Conservation (phyloP, 2,113 vertebrate species). For the Embiotoca jacksoni region DNA sequence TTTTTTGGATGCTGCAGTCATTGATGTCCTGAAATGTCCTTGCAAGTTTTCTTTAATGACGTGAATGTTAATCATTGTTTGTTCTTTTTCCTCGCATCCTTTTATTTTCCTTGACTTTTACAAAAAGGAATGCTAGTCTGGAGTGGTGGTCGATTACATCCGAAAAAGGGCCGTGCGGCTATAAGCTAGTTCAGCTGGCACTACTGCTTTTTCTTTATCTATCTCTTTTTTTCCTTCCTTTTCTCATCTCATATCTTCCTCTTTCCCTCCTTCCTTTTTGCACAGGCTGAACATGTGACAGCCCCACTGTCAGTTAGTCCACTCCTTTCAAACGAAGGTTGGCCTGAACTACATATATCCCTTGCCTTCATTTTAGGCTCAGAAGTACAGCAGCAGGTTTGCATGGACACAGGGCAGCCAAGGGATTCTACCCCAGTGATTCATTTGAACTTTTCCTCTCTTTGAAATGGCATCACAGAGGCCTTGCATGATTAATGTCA, state of each 20-base stretch:
- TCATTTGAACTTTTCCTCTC: slow-evolving; percentile 73
- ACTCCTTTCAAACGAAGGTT: slow-evolving; percentile 42
- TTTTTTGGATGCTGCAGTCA: slow-evolving; percentile 1
- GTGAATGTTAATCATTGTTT: slow-evolving; percentile 17
- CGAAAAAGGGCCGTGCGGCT: background rate
- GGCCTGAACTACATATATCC: slow-evolving; percentile 23
- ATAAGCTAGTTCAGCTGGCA: background rate
- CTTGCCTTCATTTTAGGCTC: slow-evolving; percentile 44
- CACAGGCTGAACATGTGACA: slow-evolving; percentile 39
- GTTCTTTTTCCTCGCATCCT: slow-evolving; percentile 11
- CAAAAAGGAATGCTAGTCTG: background rate
- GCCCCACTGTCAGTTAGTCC: slow-evolving; percentile 23
- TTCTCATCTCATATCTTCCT: background rate
- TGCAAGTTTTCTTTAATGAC: background rate
- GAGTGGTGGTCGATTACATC: background rate
- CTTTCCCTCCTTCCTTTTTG: background rate
- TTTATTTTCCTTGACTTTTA: background rate
- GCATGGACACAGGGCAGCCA: slow-evolving; percentile 18
- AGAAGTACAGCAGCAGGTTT: slow-evolving; percentile 36
- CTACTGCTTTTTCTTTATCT: background rate
- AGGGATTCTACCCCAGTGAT: slow-evolving; percentile 63
- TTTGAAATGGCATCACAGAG: slow-evolving; percentile 79
- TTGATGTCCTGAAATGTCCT: slow-evolving; percentile 11
- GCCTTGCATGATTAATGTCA: slow-evolving; percentile 72
- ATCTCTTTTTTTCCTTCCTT: background rate